Evolutionary conservation across 2,888 invertebrate genomes (phyloP), one percentile per base, ranked within the genome.

Genomic region (Chorisops tibialis): DNA sequence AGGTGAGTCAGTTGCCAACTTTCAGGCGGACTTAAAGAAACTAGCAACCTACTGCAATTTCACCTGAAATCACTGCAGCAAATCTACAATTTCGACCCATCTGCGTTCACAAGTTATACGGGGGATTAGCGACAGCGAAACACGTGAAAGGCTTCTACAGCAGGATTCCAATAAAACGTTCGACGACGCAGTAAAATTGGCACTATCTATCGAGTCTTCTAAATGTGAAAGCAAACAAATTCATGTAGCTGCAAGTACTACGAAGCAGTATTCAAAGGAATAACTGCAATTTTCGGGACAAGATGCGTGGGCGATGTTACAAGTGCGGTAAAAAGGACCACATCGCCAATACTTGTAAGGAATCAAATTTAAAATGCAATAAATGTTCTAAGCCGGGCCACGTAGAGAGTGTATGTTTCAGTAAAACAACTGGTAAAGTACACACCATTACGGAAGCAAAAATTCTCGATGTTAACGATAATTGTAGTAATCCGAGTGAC

Each of bases 191-290:
- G 51, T 38, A 9, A 56, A 62, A 49, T 19, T 39, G 21, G 62
- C 62, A 11, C 35, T 49, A n/a, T 39, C 50, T 19, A 62, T 58
- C 3, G 58, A 62, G 22, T 47, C 62, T 3, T 50, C 59, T 30
- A 41, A 50, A 21, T 21, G 56, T 30, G 62, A 62, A 35, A 62
- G 62, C 22, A 49, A 18, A 35, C 56, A 62, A n/a, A 62, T 62
- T 11, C 38, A 35, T 11, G 56, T 19, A 41, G 56, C 48, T 9
- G 24, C 43, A 19, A 41, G n/a, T 41, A 41, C 41, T n/a, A 14
- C n/a, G 9, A 47, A 11, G 19, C 14, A 16, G 19, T 19, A 47
- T 41, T 41, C 14, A 14, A 41, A 41, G 41, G 11, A 41, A 14
- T 11, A n/a, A n/a, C n/a, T n/a, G 16, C 4, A 41, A 41, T 14